phyloP scores from a whole-genome alignment of 2,797 vertebrate species.

The Picus viridis region DNA sequence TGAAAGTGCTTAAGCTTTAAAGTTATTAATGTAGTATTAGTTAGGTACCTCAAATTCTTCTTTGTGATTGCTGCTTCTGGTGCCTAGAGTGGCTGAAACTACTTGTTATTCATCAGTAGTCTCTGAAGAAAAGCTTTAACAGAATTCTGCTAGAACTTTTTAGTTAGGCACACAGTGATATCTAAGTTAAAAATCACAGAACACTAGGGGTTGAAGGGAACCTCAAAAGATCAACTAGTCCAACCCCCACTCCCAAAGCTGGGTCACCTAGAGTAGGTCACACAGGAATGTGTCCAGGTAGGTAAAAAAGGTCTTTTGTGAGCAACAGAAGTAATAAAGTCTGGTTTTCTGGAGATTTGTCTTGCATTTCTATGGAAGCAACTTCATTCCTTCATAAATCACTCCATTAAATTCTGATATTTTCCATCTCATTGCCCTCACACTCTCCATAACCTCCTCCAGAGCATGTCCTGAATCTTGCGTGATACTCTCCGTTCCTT shows the following conservation, averaged over 20 bases:
- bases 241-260: too few species aligned
- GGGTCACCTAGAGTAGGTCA: too few species aligned
- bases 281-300: too few species aligned
- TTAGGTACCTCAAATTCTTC: neutral
- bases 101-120: neutral
- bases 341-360: neutral
- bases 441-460: fast-evolving
- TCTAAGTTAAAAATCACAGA: neutral
- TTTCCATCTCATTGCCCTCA: neutral
- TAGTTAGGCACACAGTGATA: neutral
- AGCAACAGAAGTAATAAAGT: neutral
- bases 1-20: neutral
- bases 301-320: neutral
- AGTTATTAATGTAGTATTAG: neutral
- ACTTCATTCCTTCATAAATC: neutral
- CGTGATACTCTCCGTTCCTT: neutral
- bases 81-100: neutral
- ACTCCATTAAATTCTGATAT: neutral
- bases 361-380: neutral
- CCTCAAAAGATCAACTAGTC: too few species aligned
- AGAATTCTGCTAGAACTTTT: constrained; percentile 2
- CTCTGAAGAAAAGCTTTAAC: neutral
- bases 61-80: neutral
- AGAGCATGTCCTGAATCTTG: neutral
- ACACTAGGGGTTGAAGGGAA: too few species aligned